Conservation (phyloP, 2,888 invertebrate genomes). For the Nymphalis urticae region DNA sequence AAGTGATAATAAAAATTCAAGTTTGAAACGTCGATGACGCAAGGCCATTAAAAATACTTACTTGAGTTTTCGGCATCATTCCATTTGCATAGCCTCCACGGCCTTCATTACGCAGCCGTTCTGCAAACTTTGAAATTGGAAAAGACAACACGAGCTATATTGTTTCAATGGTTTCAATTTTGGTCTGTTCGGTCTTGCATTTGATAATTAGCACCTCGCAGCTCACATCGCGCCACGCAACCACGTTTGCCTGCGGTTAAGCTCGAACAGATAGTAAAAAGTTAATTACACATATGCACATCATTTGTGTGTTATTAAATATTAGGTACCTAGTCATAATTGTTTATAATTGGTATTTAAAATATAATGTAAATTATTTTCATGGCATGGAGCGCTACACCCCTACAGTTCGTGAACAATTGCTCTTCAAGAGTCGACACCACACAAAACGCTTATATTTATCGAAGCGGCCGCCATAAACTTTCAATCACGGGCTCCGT, state of each 20-base stretch:
- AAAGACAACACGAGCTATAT: slow-evolving; percentile 76
- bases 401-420: slow-evolving; percentile 42
- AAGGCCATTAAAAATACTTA: slow-evolving; percentile 79
- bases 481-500: slow-evolving; percentile 67
- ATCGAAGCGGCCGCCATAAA: slow-evolving; percentile 75
- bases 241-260: slow-evolving; percentile 35
- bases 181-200: slow-evolving; percentile 76
- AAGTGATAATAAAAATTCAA: slow-evolving; percentile 82
- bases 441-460: slow-evolving; percentile 66
- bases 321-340: neutral
- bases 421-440: slow-evolving; percentile 50
- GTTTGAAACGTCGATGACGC: slow-evolving; percentile 79
- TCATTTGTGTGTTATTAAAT: neutral
- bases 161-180: slow-evolving; percentile 81
- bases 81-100: slow-evolving; percentile 76
- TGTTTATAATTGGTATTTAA: neutral
- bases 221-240: slow-evolving; percentile 49
- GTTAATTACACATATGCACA: neutral
- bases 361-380: neutral
- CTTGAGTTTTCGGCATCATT: slow-evolving; percentile 78
- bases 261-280: slow-evolving; percentile 3
- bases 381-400: slow-evolving; percentile 1
- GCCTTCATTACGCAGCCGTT: slow-evolving; percentile 80
- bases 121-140: slow-evolving; percentile 79
- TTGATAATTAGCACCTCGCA: slow-evolving; percentile 79